Percentiles rank a stretch among this genome's conserved stretches.
Conservation (phyloP, 2,797 vertebrate genomes). For the Erethizon dorsatum region DNA sequence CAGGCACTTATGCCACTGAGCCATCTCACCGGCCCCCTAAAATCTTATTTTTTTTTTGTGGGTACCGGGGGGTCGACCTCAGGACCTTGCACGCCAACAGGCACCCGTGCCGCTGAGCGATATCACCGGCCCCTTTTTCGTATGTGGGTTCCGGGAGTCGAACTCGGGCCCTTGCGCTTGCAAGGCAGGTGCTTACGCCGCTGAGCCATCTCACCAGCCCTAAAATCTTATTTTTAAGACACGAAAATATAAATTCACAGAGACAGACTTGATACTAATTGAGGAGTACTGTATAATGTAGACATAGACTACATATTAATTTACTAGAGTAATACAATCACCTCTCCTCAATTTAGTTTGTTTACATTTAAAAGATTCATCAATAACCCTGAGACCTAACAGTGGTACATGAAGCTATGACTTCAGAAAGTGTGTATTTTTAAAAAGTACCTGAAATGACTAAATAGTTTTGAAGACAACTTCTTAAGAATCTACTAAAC, state of each 20-base stretch:
- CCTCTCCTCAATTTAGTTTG: constrained; percentile 4
- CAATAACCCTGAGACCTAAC: not conserved
- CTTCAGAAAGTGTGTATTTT: not conserved
- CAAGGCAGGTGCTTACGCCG: too few relatives aligned
- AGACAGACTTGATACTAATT: not conserved
- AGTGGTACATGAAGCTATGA: not conserved
- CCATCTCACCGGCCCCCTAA: too few relatives aligned
- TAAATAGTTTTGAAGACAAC: constrained; percentile 18
- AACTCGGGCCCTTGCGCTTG: too few relatives aligned
- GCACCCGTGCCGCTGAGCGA: too few relatives aligned
- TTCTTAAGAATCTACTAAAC: constrained; percentile 10
- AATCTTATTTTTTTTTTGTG: too few relatives aligned
- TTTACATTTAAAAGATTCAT: not conserved
- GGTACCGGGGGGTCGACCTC: too few relatives aligned
- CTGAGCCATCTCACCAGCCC: not conserved
- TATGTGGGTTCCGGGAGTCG: too few relatives aligned
- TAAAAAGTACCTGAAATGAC: constrained; percentile 1
- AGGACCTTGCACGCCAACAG: too few relatives aligned
- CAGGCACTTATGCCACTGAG: too few relatives aligned
- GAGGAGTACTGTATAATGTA: not conserved
- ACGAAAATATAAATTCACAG: constrained; percentile 12
- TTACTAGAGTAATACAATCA: not conserved
- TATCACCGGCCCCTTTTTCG: too few relatives aligned
- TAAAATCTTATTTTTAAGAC: constrained; percentile 64
- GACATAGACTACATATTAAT: not conserved